A percentile compares a stretch with the other conserved stretches of the same genome.
phyloP scores from a whole-genome alignment of 1,140 invertebrate species.

The Sipha flava region DNA sequence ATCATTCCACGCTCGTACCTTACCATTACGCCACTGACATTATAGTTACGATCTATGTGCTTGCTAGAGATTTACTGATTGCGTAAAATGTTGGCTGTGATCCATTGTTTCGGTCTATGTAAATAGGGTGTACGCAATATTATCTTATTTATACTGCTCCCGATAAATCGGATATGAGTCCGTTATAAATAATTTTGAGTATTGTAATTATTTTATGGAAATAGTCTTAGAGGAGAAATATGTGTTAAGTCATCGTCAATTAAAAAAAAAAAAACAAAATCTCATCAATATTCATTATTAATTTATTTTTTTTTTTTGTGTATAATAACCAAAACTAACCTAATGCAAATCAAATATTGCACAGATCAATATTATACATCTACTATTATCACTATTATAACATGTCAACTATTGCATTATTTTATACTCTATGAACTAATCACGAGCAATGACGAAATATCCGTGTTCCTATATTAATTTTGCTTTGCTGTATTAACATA shows the following conservation, averaged over 20 bases:
- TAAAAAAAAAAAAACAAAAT: no score
- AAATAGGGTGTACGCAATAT: no score
- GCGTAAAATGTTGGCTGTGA: background rate
- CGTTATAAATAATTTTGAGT: background rate
- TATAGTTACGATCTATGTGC: background rate
- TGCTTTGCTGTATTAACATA: constrained; percentile 10
- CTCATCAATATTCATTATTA: no score
- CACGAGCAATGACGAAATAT: constrained; percentile 10
- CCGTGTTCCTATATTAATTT: constrained; percentile 1
- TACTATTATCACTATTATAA: background rate
- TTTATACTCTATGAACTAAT: constrained; percentile 11
- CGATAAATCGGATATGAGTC: background rate
- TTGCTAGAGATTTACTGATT: background rate
- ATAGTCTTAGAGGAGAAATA: no score
- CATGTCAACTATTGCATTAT: background rate
- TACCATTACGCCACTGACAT: background rate
- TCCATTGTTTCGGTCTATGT: background rate
- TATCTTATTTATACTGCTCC: background rate
- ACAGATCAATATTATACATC: background rate
- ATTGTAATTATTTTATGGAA: no score
- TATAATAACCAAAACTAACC: no score
- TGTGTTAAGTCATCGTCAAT: no score
- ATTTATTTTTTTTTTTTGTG: no score
- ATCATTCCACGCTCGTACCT: no score
- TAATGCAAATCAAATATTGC: no score